A percentile compares a stretch with the other conserved stretches of the same genome.
These are phyloP conservation scores for Cephus pulcher DNA, from an alignment of 2,888 invertebrate species.

Conservation along the genomic window DNA sequence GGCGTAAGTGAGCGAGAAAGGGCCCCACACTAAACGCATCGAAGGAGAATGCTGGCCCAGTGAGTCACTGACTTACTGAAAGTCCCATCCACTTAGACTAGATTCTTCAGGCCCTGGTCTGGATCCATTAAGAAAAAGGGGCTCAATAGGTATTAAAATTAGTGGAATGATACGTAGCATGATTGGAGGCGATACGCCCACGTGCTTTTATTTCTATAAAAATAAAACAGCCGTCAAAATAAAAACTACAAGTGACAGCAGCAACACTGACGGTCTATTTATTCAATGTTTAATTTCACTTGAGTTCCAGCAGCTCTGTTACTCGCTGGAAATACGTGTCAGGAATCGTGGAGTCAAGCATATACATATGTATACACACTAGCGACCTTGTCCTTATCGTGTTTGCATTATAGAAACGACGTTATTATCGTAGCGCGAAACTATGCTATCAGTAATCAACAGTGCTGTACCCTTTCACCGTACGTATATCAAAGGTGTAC, in stretches of 20 bases:
- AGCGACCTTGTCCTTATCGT: constrained; percentile 2
- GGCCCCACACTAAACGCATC: constrained; percentile 37
- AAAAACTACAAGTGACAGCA: not conserved
- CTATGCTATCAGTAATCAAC: not conserved
- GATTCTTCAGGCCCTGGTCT: not conserved
- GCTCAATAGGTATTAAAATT: not conserved
- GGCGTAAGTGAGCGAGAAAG: constrained; percentile 52
- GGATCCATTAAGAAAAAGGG: not conserved
- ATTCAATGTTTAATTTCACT: not conserved
- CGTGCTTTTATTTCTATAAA: not conserved
- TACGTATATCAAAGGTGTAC: not conserved
- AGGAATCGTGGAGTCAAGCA: not conserved
- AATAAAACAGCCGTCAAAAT: not conserved
- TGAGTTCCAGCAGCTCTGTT: not conserved
- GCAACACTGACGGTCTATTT: not conserved
- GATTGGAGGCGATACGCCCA: not conserved
- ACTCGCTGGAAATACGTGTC: not conserved
- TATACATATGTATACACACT: not conserved
- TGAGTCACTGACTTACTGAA: constrained; percentile 12
- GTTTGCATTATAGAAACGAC: not conserved
- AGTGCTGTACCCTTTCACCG: not conserved
- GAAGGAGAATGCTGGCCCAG: constrained; percentile 41
- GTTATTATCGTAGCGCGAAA: not conserved
- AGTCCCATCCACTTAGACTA: constrained; percentile 1
- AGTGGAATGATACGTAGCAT: not conserved